Conservation (phyloP, 2,797 vertebrate genomes). For the Chaenodraco wilsoni region DNA sequence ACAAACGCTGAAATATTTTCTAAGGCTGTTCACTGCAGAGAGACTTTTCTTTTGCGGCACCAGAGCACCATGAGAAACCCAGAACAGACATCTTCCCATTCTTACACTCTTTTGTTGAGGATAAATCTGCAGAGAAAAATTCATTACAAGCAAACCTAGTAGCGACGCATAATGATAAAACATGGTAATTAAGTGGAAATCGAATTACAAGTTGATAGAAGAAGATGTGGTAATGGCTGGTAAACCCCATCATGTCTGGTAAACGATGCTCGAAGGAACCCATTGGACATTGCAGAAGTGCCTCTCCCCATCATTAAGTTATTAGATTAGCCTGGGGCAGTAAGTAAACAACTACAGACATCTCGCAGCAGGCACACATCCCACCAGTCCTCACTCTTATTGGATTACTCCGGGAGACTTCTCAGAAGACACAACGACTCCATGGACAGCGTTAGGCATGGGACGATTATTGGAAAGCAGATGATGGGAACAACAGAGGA, state of each 20-base stretch:
- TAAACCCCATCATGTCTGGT: conserved; percentile 66
- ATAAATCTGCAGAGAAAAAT: conserved; percentile 65
- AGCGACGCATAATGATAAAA: conserved; percentile 74
- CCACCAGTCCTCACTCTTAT: conserved; percentile 69
- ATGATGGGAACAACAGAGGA: conserved; percentile 60
- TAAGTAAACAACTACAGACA: conserved; percentile 80
- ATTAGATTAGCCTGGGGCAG: conserved; percentile 79
- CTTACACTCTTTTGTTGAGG: conserved; percentile 57
- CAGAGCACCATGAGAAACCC: conserved; percentile 36
- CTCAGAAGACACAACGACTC: conserved; percentile 76
- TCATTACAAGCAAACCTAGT: conserved; percentile 67
- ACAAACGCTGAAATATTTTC: conserved; percentile 36
- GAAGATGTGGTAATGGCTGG: conserved; percentile 76
- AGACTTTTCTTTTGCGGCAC: conserved; percentile 41
- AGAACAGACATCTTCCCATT: conserved; percentile 42
- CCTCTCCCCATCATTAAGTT: conserved; percentile 80
- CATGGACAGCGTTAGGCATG: conserved; percentile 57
- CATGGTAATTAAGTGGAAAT: conserved; percentile 68
- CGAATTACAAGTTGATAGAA: conserved; percentile 77
- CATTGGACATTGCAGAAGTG: conserved; percentile 72
- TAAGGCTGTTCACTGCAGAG: conserved; percentile 30
- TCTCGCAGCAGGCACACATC: conserved; percentile 63
- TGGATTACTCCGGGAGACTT: conserved; percentile 77
- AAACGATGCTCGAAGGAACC: conserved; percentile 79
- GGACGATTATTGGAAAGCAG: conserved; percentile 67